Evolutionary conservation across 2,888 invertebrate genomes (phyloP), one percentile per base, ranked within the genome.

Genomic region (Eupithecia subfuscata): DNA sequence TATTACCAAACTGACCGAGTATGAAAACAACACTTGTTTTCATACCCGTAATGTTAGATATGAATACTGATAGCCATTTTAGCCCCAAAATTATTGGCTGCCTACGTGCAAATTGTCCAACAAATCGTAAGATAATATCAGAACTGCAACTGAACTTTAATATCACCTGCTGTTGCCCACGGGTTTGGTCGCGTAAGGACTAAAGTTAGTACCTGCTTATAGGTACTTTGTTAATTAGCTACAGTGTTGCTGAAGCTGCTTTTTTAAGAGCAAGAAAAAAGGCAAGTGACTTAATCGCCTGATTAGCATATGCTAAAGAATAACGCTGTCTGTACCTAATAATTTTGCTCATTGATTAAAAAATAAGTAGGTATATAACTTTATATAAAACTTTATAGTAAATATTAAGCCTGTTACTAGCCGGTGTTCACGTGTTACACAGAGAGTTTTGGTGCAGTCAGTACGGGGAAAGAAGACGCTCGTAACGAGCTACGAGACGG

Each of bases 111-210:
- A 77, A 77, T 67, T 75, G 75, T 73, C 75, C 73, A 73, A 75
- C 73, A 75, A 75, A 71, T 74, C 22, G 52, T 69, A n/a, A 70
- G 77, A 77, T 77, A 77, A 67, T 68, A 77, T 77, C 74, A 68
- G 34, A 72, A 69, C 71, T 22, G 68, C 70, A 72, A 70, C 72
- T 77, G 74, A 75, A 77, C 74, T 76, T 76, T 72, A 69, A 48
- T 65, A 37, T 65, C 37, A 37, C 65, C 37, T 65, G 65, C 37
- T 65, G 5, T 63, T 63, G 63, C 22, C 22, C 22, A 22, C 56
- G 56, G 56, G 22, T 56, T 56, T 56, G 22, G 12, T 56, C 56
- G 22, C 22, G 11, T 22, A 22, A 56, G 11, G 8, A 22, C 22
- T 22, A 22, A 22, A 56, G 3, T 11, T 22, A 22, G 22, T 56